These are phyloP conservation scores for Cryptus viduatorius DNA, from an alignment of 2,888 invertebrate species.

Conservation along the genomic window DNA sequence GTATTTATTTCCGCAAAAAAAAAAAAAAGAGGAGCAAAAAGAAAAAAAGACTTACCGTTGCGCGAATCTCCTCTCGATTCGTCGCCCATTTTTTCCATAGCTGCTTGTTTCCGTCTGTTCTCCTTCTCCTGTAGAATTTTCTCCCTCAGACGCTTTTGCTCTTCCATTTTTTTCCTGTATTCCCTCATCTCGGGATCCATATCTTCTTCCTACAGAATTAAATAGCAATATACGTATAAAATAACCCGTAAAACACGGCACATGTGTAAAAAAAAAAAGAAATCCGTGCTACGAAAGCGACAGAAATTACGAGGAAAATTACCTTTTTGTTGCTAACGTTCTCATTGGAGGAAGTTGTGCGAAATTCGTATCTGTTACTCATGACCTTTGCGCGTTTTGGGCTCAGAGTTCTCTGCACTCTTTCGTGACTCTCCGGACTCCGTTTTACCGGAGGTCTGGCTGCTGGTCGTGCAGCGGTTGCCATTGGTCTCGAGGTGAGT, in stretches of 20 bases:
- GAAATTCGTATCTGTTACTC: conserved; percentile 78
- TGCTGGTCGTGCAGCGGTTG: conserved; percentile 60
- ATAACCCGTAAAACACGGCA: neutral
- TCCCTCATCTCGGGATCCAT: conserved; percentile 84
- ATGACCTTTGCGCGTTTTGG: conserved; percentile 77
- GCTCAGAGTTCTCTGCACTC: conserved; percentile 74
- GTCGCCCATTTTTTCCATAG: conserved; percentile 81
- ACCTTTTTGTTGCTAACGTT: conserved; percentile 75
- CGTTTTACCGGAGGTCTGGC: conserved; percentile 73
- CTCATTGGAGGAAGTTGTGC: conserved; percentile 74
- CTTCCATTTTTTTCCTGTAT: conserved; percentile 85
- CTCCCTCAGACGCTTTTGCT: conserved; percentile 85
- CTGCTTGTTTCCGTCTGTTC: conserved; percentile 84
- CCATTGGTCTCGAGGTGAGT: conserved; percentile 69
- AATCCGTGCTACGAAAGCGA: neutral
- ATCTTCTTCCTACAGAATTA: conserved; percentile 76
- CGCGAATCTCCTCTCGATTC: conserved; percentile 72
- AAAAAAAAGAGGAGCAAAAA: neutral
- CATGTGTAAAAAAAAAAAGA: neutral
- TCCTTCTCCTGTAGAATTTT: conserved; percentile 85
- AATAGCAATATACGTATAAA: neutral
- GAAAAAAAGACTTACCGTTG: conserved; percentile 71
- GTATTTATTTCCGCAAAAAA: neutral
- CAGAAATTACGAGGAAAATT: conserved; percentile 9
- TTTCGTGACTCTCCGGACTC: conserved; percentile 70